Evolutionary conservation across 2,113 vertebrate genomes (phyloP).

Genomic region (Xiphias gladius): DNA sequence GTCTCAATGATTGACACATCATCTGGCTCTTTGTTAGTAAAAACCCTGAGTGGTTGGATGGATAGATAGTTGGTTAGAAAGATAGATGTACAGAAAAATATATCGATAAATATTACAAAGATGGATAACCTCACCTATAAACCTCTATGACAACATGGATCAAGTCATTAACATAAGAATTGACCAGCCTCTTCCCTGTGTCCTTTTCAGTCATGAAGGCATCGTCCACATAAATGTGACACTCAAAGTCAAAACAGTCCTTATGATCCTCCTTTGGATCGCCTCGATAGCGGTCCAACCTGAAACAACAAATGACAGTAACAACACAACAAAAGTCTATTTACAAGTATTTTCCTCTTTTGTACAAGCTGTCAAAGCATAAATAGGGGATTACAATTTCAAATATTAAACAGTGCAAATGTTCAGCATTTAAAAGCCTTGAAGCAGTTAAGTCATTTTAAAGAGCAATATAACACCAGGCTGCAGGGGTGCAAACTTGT

Average conservation of each 20-base stretch:
- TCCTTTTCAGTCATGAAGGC: conserved; percentile 77
- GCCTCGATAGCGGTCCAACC: conserved; percentile 85
- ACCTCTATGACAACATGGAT: conserved; percentile 83
- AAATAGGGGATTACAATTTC: background rate
- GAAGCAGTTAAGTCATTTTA: too few species aligned
- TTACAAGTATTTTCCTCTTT: background rate
- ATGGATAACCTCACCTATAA: conserved; percentile 77
- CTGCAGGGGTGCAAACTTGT: too few species aligned
- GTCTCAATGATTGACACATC: conserved; percentile 83
- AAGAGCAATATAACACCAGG: background rate
- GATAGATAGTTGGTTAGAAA: background rate
- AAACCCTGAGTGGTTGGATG: conserved; percentile 73
- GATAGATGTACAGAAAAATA: background rate
- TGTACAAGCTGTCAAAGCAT: background rate
- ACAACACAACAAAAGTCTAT: conserved; percentile 6
- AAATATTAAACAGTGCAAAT: background rate
- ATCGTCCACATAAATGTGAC: conserved; percentile 86
- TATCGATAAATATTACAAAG: background rate
- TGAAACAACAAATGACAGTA: conserved; percentile 57
- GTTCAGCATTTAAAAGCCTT: background rate
- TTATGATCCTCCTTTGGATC: conserved; percentile 83
- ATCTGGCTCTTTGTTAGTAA: conserved; percentile 86
- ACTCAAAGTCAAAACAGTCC: conserved; percentile 85
- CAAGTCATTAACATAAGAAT: conserved; percentile 81
- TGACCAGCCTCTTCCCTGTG: conserved; percentile 73